Percentiles rank a stretch among this genome's conserved stretches.
phyloP scores from a whole-genome alignment of 2,888 invertebrate genomes.

The Chironomus riparius region DNA sequence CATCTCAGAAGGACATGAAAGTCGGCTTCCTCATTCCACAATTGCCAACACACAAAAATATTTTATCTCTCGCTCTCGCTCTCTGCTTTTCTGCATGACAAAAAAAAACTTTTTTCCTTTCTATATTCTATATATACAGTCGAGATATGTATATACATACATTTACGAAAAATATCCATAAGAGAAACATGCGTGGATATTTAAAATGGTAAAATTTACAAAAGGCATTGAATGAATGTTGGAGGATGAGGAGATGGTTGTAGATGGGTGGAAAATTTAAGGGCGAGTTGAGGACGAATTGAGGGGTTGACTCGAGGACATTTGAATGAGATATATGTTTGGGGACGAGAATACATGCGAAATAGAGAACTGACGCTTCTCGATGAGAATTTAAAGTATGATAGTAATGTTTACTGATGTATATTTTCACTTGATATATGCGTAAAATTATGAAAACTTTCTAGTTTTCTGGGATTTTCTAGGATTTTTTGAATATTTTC shows the following conservation, averaged over 20 bases:
- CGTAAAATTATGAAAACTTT: slow-evolving; percentile 1
- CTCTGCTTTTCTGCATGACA: slow-evolving; percentile 2
- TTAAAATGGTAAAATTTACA: slow-evolving; percentile 27
- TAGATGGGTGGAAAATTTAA: neutral
- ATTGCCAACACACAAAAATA: neutral
- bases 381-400: slow-evolving; percentile 25
- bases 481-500: neutral
- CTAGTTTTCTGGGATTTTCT: neutral
- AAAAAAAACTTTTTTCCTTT: neutral
- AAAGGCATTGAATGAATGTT: slow-evolving; percentile 13
- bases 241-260: neutral
- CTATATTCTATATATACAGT: neutral
- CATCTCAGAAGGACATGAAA: slow-evolving; percentile 25
- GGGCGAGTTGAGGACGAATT: neutral
- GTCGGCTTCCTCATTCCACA: slow-evolving; percentile 1
- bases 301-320: slow-evolving; percentile 22
- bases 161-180: slow-evolving; percentile 1
- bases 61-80: neutral
- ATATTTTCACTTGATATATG: neutral
- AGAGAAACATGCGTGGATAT: slow-evolving; percentile 27
- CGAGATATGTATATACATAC: neutral
- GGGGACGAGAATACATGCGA: slow-evolving; percentile 8
- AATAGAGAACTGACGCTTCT: slow-evolving; percentile 3
- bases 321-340: slow-evolving; percentile 25
- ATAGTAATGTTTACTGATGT: neutral